A percentile compares a stretch with the other conserved stretches of the same genome.
Evolutionary conservation across 2,888 invertebrate genomes (phyloP).

Genomic region (Phyto melanocephala): DNA sequence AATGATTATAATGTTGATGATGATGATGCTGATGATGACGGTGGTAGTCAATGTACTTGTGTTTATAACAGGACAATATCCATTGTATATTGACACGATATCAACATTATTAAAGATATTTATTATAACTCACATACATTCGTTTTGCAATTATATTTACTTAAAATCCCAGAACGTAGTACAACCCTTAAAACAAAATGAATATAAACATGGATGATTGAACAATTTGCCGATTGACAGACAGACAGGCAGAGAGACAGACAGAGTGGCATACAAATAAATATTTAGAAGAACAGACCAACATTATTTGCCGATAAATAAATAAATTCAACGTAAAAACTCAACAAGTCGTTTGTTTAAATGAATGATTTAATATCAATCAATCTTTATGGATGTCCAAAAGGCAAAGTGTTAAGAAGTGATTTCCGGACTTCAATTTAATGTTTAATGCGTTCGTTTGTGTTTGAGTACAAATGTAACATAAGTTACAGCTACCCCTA

Average conservation of each 20-base stretch:
- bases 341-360: constrained; percentile 6
- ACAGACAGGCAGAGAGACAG: not conserved
- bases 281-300: not conserved
- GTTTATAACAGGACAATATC: not conserved
- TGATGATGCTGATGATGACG: not conserved
- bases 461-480: not conserved
- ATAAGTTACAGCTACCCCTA: constrained; percentile 38
- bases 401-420: constrained; percentile 36
- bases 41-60: not conserved
- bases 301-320: not conserved
- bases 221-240: not conserved
- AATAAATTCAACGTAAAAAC: not conserved
- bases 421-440: constrained; percentile 20
- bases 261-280: not conserved
- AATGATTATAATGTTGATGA: not conserved
- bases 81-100: constrained; percentile 14
- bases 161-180: not conserved
- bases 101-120: constrained; percentile 27
- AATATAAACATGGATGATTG: constrained; percentile 8
- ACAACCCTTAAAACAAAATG: constrained; percentile 13
- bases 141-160: constrained; percentile 6
- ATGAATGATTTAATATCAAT: constrained; percentile 34
- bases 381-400: constrained; percentile 29
- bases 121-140: not conserved
- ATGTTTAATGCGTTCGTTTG: constrained; percentile 10